Base-by-base conservation (phyloP, 2,797 vertebrate genomes). In the Coregonus suidteri region DNA sequence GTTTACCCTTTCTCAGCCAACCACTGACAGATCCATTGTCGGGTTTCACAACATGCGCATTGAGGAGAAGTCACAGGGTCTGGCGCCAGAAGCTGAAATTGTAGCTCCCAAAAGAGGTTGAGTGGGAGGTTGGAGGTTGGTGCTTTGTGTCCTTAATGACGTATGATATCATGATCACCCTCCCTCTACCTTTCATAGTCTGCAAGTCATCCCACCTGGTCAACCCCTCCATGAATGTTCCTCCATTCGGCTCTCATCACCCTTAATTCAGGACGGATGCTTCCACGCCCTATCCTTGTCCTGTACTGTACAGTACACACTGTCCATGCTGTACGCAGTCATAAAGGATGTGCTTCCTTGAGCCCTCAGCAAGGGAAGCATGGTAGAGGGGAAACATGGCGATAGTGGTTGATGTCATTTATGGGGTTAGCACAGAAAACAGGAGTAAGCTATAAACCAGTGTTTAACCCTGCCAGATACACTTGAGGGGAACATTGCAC, bases 211-310 rank as follows among this genome's bases (percentile, higher is more conserved):
- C 25, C 14, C 64, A 67, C 15, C 25, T 67, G 31, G 25, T 67
- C 59, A 64, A 25, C 59, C 30, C 31, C 30, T 31, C 41, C 41
- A 11, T 47, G 41, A 47, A 47, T 13, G 41, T 47, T 47, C 41
- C 41, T 47, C 13, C 66, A 68, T 37, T 68, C 6, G 6, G 66
- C 66, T 34, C 15, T 68, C 66, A 18, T 34, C 66, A 68, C 66
- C 66, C 66, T 68, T 35, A 35, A 6, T 68, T 68, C 34, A 68
- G 66, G 66, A 15, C 31, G 30, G 66, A 68, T 68, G 34, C 31
- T 13, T 68, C 66, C 66, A 68, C 66, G 13, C 31, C 15, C 31
- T 68, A 13, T 18, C 25, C 64, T 4, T 18, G 54, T 59, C n/a
- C 54, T 7, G 54, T 59, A 59, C 54, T 7, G 25, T 13, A 30